These are phyloP conservation scores for Garrulus glandarius DNA, from an alignment of 2,797 vertebrate genomes.

Conservation along the genomic window DNA sequence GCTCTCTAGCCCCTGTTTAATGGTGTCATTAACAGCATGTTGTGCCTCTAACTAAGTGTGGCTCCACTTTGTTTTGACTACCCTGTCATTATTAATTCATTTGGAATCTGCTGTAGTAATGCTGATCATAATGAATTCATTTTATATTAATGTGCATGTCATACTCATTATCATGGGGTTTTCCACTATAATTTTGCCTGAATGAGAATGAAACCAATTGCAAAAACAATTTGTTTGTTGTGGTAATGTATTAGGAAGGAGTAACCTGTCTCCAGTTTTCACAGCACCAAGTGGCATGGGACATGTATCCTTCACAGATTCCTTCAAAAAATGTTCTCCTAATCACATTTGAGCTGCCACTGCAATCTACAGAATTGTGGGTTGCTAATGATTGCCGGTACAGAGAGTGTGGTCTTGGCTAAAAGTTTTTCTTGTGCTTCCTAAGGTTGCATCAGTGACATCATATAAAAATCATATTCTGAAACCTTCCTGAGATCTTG, in stretches of 20 bases:
- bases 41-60: not conserved
- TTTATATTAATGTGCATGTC: slow-evolving; percentile 41
- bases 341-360: not conserved
- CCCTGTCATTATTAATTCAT: slow-evolving; percentile 62
- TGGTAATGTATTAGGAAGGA: not conserved
- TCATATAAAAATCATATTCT: not conserved
- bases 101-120: slow-evolving; percentile 1
- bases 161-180: not conserved
- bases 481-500: not conserved
- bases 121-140: slow-evolving; percentile 24
- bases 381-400: not conserved
- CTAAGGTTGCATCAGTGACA: not conserved
- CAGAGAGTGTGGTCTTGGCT: not conserved
- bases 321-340: not conserved
- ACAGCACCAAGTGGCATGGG: not conserved
- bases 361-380: not conserved
- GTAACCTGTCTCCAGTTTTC: not conserved
- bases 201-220: not conserved
- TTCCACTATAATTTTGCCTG: not conserved
- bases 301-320: not conserved
- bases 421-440: not conserved
- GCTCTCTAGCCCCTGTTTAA: not conserved
- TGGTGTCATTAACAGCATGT: not conserved
- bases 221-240: slow-evolving; percentile 21
- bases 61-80: slow-evolving; percentile 31